phyloP scores from a whole-genome alignment of 1,140 invertebrate species.

The Calycopis cecrops region DNA sequence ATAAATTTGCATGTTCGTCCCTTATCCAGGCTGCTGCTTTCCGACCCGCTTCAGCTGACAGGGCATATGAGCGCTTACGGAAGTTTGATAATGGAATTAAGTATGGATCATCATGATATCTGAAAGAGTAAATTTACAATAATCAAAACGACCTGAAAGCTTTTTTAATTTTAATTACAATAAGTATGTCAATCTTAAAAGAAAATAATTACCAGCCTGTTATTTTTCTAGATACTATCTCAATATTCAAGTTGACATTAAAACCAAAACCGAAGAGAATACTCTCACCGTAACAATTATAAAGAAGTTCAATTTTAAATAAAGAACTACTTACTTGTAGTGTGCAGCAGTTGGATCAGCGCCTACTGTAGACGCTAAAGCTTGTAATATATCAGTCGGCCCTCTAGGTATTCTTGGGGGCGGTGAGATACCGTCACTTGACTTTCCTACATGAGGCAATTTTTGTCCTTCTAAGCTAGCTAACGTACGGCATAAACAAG shows the following conservation, averaged over 20 bases:
- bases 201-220: no score
- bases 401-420: conserved; percentile 83
- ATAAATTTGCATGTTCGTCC: conserved; percentile 84
- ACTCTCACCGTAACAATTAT: no score
- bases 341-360: conserved; percentile 87
- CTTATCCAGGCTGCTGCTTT: conserved; percentile 91
- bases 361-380: conserved; percentile 83
- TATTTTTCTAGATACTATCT: neutral
- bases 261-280: no score
- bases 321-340: conserved; percentile 82
- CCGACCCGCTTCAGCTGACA: conserved; percentile 89
- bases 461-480: conserved; percentile 54
- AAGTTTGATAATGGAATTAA: conserved; percentile 87
- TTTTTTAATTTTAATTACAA: conserved; percentile 7
- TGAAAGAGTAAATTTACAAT: conserved; percentile 29
- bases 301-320: no score
- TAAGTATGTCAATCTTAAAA: neutral
- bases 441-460: conserved; percentile 39
- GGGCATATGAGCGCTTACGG: conserved; percentile 82
- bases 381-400: conserved; percentile 89
- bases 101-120: conserved; percentile 92
- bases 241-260: no score
- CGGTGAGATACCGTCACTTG: conserved; percentile 60
- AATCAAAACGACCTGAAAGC: neutral
- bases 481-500: conserved; percentile 48